These are phyloP conservation scores for Torymus texanus DNA, from an alignment of 2,888 invertebrate species.

Conservation along the genomic window DNA sequence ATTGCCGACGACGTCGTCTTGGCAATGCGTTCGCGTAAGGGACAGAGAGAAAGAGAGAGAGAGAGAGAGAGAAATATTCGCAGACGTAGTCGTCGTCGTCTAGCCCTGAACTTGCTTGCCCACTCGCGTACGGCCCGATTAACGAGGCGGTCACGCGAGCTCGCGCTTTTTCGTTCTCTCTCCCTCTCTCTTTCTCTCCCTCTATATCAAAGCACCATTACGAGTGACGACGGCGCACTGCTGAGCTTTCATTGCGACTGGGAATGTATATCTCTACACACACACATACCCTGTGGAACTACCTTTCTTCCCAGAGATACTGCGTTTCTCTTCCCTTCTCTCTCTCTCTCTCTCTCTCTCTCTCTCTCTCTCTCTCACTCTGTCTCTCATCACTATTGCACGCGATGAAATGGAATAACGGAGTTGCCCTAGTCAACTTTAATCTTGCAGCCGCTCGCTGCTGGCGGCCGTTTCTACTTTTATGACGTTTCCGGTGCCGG, in stretches of 20 bases:
- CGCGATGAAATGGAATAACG: constrained; percentile 67
- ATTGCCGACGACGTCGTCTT: constrained; percentile 64
- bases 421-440: constrained; percentile 63
- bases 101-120: constrained; percentile 62
- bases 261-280: too few species aligned
- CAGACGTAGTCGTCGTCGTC: constrained; percentile 50
- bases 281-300: background rate
- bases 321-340: background rate
- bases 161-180: background rate
- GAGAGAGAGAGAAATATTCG: background rate
- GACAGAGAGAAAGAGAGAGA: too few species aligned
- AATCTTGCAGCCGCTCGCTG: constrained; percentile 58
- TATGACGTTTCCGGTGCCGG: constrained; percentile 38
- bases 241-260: too few species aligned
- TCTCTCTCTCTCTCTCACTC: too few species aligned
- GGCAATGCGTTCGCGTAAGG: constrained; percentile 52
- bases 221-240: too few species aligned
- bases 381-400: constrained; percentile 66
- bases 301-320: constrained; percentile 26
- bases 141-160: background rate
- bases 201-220: too few species aligned
- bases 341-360: too few species aligned
- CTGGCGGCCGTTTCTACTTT: constrained; percentile 40
- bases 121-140: background rate
- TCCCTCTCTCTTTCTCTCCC: background rate